These are phyloP conservation scores for Stichodactyla mertensii DNA, from an alignment of 64 coral and sea anemone species.

Conservation along the genomic window DNA sequence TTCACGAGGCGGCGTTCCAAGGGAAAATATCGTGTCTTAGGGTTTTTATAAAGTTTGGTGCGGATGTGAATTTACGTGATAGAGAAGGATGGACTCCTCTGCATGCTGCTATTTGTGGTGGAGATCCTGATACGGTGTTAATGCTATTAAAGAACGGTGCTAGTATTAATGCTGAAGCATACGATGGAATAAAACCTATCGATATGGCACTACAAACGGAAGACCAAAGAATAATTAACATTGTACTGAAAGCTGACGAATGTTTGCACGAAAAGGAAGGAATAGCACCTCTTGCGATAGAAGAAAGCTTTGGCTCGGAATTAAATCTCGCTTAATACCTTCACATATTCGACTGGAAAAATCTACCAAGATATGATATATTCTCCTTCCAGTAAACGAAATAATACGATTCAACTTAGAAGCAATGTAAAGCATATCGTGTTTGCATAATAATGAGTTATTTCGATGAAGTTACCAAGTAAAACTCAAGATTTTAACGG, in stretches of 20 bases:
- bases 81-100: constrained; percentile 87
- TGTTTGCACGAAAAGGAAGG: background rate
- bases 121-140: constrained; percentile 55
- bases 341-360: background rate
- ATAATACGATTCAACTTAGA: no score
- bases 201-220: constrained; percentile 68
- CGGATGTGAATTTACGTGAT: constrained; percentile 50
- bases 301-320: background rate
- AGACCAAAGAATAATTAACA: constrained; percentile 45
- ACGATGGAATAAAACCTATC: constrained; percentile 56
- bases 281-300: background rate
- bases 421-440: no score
- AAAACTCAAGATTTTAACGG: no score
- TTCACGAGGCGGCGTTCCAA: constrained; percentile 86
- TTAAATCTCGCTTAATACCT: background rate
- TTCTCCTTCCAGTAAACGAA: no score
- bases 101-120: constrained; percentile 82
- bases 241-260: background rate
- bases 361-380: background rate
- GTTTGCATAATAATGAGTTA: no score
- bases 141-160: constrained; percentile 64
- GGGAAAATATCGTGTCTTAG: constrained; percentile 71
- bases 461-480: no score
- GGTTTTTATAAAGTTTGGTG: constrained; percentile 77
- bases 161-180: constrained; percentile 30